A percentile compares a stretch with the other conserved stretches of the same genome.
Conservation (phyloP, 2,888 invertebrate species). For the Formica aserva region DNA sequence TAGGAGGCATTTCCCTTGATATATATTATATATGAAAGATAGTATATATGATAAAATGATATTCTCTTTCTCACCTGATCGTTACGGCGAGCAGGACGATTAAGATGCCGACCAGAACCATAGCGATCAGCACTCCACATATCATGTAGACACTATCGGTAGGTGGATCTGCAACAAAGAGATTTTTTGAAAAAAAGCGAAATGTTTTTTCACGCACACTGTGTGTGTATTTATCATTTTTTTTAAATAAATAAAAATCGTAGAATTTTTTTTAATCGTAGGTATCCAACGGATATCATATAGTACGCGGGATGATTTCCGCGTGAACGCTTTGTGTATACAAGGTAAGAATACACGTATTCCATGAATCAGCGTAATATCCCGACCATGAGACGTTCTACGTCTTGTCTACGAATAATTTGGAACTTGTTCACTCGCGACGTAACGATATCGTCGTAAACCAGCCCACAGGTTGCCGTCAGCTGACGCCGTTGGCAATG, state of each 20-base stretch:
- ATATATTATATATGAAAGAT: background rate
- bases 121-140: slow-evolving; percentile 93
- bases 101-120: slow-evolving; percentile 93
- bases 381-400: slow-evolving; percentile 26
- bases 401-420: slow-evolving; percentile 33
- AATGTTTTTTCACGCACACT: background rate
- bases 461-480: slow-evolving; percentile 54
- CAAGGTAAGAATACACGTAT: slow-evolving; percentile 15
- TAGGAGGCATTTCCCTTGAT: no score
- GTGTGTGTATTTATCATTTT: background rate
- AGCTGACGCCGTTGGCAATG: slow-evolving; percentile 53
- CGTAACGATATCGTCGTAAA: slow-evolving; percentile 47
- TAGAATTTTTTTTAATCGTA: background rate
- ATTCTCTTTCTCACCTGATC: slow-evolving; percentile 89
- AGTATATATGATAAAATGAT: slow-evolving; percentile 9
- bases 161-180: slow-evolving; percentile 91
- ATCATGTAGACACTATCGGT: slow-evolving; percentile 94
- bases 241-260: background rate
- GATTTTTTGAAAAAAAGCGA: background rate
- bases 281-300: background rate
- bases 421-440: slow-evolving; percentile 58
- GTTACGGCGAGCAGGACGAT: slow-evolving; percentile 93
- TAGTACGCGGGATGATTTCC: background rate
- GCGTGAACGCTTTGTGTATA: background rate
- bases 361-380: slow-evolving; percentile 60